Evolutionary conservation across 2,797 vertebrate species (phyloP), one percentile per base, ranked within the genome.

Genomic region (Crocidura indochinensis): DNA sequence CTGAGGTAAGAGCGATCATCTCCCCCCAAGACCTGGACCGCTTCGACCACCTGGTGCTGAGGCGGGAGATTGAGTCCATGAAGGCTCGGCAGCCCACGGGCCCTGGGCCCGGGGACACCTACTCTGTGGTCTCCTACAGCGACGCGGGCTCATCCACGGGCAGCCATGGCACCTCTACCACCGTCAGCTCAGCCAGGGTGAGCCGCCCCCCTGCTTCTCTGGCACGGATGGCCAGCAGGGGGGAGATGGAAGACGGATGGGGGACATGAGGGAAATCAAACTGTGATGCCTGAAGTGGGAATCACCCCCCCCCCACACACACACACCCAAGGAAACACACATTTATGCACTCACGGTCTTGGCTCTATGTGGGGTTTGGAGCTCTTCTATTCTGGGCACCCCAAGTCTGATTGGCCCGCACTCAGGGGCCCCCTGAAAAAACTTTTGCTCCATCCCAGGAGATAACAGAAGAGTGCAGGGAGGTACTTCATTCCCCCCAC

Each of bases 151-250:
- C 99, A 0, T 99, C 99, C n/a, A 98, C 99, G 0, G 98, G 98
- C 97, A 99, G 99, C 98, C 99, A 98, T 84, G 98, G 99, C 98
- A 99, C 99, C 88, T 99, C 98, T 97, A 99, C 99, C 72, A 99
- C 99, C 0, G 98, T 99, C 97, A 99, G 99, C 98, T 99, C 99
- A 0, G 99, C 99, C 60, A 98, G 99, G 98, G 99, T 99, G 97
- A 84, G 98, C 90, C 15, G 53, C 67, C 47, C 78, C 2, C 24
- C 12, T 26, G 8, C 0, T 0, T 5, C n/a, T 46, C 49, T 12
- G 46, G 78, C 73, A 4, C 22, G 26, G 24, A 6, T 0, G 29
- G 44, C 10, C 88, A 64, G 29, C 10, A 6, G 49, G 68, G 27
- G 8, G 11, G 8, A 27, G 31, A 15, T 15, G 17, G 51, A 4